Evolutionary conservation across 23 tunicate genomes (phyloP).

Genomic region (Halocynthia aurantium): DNA sequence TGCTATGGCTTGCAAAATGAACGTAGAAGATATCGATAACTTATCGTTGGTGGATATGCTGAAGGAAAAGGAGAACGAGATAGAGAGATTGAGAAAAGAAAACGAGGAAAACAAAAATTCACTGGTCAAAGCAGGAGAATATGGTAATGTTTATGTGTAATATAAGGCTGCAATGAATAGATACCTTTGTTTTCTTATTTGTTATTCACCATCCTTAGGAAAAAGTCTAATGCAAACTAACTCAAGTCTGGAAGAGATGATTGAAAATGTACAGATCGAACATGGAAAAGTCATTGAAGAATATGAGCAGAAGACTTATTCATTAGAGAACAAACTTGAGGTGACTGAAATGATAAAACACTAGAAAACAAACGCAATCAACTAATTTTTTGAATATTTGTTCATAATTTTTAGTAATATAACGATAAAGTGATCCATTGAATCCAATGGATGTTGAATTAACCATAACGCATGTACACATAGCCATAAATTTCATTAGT

Average conservation of each 20-base stretch:
- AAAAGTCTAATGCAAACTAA: slow-evolving; percentile 4
- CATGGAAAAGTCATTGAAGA: slow-evolving; percentile 8
- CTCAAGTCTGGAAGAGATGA: slow-evolving; percentile 9
- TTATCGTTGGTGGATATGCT: neutral
- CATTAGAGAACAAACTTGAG: slow-evolving; percentile 17
- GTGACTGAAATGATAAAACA: neutral
- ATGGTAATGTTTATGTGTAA: neutral
- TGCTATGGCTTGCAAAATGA: too few species aligned
- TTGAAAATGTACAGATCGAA: slow-evolving; percentile 9
- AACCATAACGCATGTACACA: too few species aligned
- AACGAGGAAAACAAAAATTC: neutral
- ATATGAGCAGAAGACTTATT: slow-evolving; percentile 23
- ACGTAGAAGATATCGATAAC: too few species aligned
- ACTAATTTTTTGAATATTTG: neutral
- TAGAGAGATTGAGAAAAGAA: neutral
- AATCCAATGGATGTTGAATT: too few species aligned
- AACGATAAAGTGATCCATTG: too few species aligned
- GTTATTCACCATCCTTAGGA: neutral
- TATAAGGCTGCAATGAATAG: neutral
- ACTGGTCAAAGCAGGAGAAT: neutral
- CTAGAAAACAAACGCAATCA: neutral
- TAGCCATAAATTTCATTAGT: too few species aligned
- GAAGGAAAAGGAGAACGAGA: slow-evolving; percentile 5
- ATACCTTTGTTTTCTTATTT: neutral
- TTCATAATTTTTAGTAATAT: too few species aligned